A percentile compares a stretch with the other conserved stretches of the same genome.
These are phyloP conservation scores for Papilio machaon DNA, from an alignment of 1,140 invertebrate genomes.

Conservation along the genomic window DNA sequence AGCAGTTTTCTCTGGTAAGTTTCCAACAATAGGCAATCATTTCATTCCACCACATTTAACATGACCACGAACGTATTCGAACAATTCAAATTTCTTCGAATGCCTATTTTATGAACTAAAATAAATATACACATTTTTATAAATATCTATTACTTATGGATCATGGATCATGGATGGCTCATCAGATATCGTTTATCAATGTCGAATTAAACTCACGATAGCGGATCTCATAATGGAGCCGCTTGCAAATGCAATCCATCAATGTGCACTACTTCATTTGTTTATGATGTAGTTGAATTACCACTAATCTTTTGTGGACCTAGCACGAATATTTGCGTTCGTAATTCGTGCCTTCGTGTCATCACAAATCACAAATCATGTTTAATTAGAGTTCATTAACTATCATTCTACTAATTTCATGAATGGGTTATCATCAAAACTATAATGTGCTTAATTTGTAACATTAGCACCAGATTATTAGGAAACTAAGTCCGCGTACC, in stretches of 20 bases:
- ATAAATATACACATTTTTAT: no score
- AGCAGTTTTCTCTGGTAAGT: conserved; percentile 16
- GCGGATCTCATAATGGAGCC: background rate
- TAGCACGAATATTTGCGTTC: no score
- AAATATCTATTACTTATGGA: no score
- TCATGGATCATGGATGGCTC: no score
- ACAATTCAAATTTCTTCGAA: background rate
- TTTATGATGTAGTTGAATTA: no score
- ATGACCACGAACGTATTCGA: background rate
- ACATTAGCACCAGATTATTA: background rate
- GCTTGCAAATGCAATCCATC: background rate
- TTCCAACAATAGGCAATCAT: conserved; percentile 14
- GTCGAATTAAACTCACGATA: background rate
- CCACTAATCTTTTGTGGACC: no score
- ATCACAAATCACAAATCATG: no score
- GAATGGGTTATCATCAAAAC: background rate
- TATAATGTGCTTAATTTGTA: background rate
- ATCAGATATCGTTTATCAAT: conserved; percentile 3
- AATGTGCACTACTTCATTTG: no score
- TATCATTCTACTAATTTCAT: background rate
- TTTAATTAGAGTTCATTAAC: no score
- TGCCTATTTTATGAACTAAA: background rate
- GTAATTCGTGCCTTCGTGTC: no score
- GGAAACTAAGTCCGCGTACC: background rate
- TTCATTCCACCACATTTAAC: conserved; percentile 10